Evolutionary conservation across 2,797 vertebrate genomes (phyloP).

Genomic region (Gouania willdenowi): DNA sequence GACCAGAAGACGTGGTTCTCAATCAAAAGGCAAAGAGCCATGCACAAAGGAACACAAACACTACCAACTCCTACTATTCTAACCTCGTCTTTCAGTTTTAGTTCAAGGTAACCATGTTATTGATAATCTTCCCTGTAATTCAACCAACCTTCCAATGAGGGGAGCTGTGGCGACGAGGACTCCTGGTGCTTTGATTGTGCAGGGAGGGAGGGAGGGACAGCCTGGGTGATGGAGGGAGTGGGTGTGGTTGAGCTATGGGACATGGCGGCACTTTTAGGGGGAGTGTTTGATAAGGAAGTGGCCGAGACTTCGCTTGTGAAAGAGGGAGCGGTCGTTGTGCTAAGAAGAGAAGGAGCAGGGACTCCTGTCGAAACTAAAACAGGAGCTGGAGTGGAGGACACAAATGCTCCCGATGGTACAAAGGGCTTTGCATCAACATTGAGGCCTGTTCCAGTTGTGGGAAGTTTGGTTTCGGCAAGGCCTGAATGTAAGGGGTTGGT

Average conservation of each 20-base stretch:
- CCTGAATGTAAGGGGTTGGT: conserved; percentile 5
- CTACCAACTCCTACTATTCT: conserved; percentile 32
- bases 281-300: conserved; percentile 7
- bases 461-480: background rate
- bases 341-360: background rate
- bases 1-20: conserved; percentile 45
- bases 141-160: conserved; percentile 78
- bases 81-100: conserved; percentile 29
- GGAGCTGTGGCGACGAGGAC: conserved; percentile 67
- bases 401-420: conserved; percentile 44
- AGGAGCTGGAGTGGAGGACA: too few species aligned
- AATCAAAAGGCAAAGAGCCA: conserved; percentile 60
- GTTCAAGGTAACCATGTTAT: conserved; percentile 40
- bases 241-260: conserved; percentile 32
- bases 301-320: conserved; percentile 22
- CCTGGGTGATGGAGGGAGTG: conserved; percentile 51
- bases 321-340: conserved; percentile 4
- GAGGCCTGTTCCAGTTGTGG: conserved; percentile 43
- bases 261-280: conserved; percentile 13
- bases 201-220: conserved; percentile 66
- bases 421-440: conserved; percentile 67
- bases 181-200: conserved; percentile 74
- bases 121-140: conserved; percentile 62
- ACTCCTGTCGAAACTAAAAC: background rate
- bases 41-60: conserved; percentile 63